Conservation (phyloP, 1,140 invertebrate genomes). For the Gryon sp. region DNA sequence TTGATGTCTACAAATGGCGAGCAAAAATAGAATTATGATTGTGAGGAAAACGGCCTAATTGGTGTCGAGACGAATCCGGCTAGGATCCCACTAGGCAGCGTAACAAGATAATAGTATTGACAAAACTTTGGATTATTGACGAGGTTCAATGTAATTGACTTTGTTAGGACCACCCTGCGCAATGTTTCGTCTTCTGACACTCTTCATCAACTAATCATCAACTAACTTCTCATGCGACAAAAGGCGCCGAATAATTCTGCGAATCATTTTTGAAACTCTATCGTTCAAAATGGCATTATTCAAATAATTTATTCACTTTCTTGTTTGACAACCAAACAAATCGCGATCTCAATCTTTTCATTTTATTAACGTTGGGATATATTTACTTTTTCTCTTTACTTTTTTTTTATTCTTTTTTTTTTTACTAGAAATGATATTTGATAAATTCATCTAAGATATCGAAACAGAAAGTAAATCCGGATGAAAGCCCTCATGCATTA, state of each 20-base stretch:
- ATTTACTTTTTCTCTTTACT: too few species aligned
- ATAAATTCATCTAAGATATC: slow-evolving; percentile 12
- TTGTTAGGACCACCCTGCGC: slow-evolving; percentile 68
- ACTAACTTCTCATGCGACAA: slow-evolving; percentile 61
- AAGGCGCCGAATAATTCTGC: slow-evolving; percentile 58
- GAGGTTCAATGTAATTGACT: slow-evolving; percentile 69
- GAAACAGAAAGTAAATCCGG: neutral
- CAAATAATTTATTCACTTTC: too few species aligned
- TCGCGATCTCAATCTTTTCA: too few species aligned
- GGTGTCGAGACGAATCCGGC: slow-evolving; percentile 55
- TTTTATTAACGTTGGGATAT: too few species aligned
- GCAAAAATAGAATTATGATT: slow-evolving; percentile 53
- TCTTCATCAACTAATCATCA: slow-evolving; percentile 62
- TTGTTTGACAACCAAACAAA: too few species aligned
- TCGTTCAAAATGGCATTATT: too few species aligned
- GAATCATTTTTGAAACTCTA: too few species aligned
- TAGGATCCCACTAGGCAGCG: slow-evolving; percentile 44
- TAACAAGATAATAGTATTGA: slow-evolving; percentile 72
- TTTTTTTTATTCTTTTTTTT: too few species aligned
- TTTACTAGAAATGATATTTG: too few species aligned
- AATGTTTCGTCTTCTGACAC: slow-evolving; percentile 61
- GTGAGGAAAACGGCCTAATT: slow-evolving; percentile 55
- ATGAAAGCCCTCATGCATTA: slow-evolving; percentile 41
- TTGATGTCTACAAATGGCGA: slow-evolving; percentile 53
- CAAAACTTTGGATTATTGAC: slow-evolving; percentile 64